Base-by-base conservation (phyloP, 2,888 invertebrate species). In the Litoditis marina region DNA sequence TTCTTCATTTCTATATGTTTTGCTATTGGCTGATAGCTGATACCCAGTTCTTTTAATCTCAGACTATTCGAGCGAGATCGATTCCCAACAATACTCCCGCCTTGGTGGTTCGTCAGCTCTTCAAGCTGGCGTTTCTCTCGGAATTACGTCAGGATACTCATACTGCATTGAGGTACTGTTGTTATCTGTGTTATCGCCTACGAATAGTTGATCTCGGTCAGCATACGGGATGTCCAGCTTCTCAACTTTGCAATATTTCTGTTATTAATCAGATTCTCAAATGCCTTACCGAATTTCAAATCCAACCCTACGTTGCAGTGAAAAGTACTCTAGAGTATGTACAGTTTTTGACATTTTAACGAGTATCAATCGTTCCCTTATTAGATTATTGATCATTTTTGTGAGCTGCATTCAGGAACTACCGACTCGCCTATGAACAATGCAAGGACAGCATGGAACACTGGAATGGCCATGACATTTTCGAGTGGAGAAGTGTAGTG, bases 91-190 rank as follows among this genome's bases (percentile, higher is more conserved):
- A 79, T 57, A 69, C 78, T 28, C 79, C 85, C 80, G 90, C 91
- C 78, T 87, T 98, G 57, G 91, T 91, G 86, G 92, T 96, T 30
- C 86, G 98, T 34, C 95, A 96, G 85, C 92, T 94, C 82, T 95
- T 94, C 83, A 99, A 98, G 86, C 89, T 95, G 84, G 98, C 91
- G 0, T 95, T 94, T 85, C 88, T 94, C 57, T 91, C 91, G 81
- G 98, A 98, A 85, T 85, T 98, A 68, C 90, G 91, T 78, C 92
- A 94, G 83, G 96, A 95, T 83, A 87, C 89, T 73, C 89, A 88
- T 81, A 89, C 90, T 0, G 92, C 94, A 16, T 88, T 91, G 77
- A 91, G 85, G 85, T 85, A 68, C 55, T n/a, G 25, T 28, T 49
- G 32, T 54, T n/a, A n/a, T 19, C 28, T 3, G 8, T 44, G 4